Evolutionary conservation across 2,888 invertebrate genomes (phyloP).

Genomic region (Laothoe populi): DNA sequence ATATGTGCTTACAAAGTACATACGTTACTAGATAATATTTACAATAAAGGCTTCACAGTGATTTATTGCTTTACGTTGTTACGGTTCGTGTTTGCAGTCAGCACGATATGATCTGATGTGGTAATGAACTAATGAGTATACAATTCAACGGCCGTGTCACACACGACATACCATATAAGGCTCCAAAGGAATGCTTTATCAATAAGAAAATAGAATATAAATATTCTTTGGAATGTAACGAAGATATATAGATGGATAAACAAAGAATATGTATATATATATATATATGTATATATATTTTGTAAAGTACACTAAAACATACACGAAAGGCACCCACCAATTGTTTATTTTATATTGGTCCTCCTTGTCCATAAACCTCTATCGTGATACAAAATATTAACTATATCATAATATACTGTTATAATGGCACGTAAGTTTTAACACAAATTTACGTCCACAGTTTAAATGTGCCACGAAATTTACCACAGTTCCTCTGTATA

Average conservation of each 20-base stretch:
- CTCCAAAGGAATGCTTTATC: slow-evolving; percentile 70
- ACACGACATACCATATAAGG: slow-evolving; percentile 62
- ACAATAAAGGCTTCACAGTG: slow-evolving; percentile 69
- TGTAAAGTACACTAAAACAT: slow-evolving; percentile 53
- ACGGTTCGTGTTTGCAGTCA: slow-evolving; percentile 34
- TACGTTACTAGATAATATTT: slow-evolving; percentile 56
- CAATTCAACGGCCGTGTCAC: slow-evolving; percentile 54
- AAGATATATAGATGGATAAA: slow-evolving; percentile 58
- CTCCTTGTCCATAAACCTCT: slow-evolving; percentile 55
- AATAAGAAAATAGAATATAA: slow-evolving; percentile 63
- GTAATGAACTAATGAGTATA: slow-evolving; percentile 2
- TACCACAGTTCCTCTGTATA: slow-evolving; percentile 33
- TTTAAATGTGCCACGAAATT: slow-evolving; percentile 44
- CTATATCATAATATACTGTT: slow-evolving; percentile 45
- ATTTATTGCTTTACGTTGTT: slow-evolving; percentile 73
- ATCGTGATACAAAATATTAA: slow-evolving; percentile 43
- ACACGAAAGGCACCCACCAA: slow-evolving; percentile 69
- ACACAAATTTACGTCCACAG: slow-evolving; percentile 44
- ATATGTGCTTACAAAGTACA: slow-evolving; percentile 64
- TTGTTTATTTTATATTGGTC: slow-evolving; percentile 65
- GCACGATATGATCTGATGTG: no score
- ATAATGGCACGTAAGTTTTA: slow-evolving; percentile 50
- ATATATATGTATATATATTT: slow-evolving; percentile 37
- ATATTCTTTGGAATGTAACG: slow-evolving; percentile 82
- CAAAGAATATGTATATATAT: slow-evolving; percentile 38